Percentiles rank a stretch among this genome's conserved stretches.
phyloP scores from a whole-genome alignment of 1,140 invertebrate genomes.

The Drosophila rufa region DNA sequence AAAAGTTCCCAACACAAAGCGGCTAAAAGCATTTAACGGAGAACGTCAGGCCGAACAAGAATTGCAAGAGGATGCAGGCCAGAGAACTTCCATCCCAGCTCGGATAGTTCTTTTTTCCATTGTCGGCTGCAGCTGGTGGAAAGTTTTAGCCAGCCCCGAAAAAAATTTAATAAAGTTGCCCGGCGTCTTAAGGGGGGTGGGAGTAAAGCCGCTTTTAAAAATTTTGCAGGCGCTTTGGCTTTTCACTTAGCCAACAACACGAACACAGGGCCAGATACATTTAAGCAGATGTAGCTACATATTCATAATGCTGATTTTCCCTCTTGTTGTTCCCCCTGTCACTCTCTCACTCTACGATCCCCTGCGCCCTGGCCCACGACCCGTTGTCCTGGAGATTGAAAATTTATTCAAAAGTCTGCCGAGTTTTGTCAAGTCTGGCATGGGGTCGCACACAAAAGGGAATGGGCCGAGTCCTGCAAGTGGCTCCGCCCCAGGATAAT shows the following conservation, averaged over 20 bases:
- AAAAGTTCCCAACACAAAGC: constrained; percentile 61
- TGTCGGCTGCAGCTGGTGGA: constrained; percentile 40
- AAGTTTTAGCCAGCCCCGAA: constrained; percentile 54
- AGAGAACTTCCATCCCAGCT: constrained; percentile 45
- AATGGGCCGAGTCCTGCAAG: constrained; percentile 10
- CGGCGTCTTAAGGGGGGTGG: constrained; percentile 50
- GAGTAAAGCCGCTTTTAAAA: constrained; percentile 80
- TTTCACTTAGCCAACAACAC: constrained; percentile 68
- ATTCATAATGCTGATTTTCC: constrained; percentile 76
- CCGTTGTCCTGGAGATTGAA: constrained; percentile 68
- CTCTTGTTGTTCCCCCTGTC: constrained; percentile 27
- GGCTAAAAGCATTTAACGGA: constrained; percentile 73
- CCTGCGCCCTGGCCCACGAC: not conserved
- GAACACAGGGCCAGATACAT: constrained; percentile 53
- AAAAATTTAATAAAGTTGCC: constrained; percentile 55
- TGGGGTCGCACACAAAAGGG: constrained; percentile 21
- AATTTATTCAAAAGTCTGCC: constrained; percentile 79
- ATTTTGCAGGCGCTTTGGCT: constrained; percentile 69
- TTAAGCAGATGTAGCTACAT: constrained; percentile 75
- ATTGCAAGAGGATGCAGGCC: constrained; percentile 27
- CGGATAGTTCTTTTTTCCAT: constrained; percentile 33
- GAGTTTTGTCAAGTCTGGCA: constrained; percentile 72
- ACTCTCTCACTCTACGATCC: not conserved
- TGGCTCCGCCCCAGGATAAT: constrained; percentile 58
- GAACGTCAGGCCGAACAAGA: constrained; percentile 25